Conservation (phyloP, 2,113 vertebrate genomes). For the Pavo muticus region DNA sequence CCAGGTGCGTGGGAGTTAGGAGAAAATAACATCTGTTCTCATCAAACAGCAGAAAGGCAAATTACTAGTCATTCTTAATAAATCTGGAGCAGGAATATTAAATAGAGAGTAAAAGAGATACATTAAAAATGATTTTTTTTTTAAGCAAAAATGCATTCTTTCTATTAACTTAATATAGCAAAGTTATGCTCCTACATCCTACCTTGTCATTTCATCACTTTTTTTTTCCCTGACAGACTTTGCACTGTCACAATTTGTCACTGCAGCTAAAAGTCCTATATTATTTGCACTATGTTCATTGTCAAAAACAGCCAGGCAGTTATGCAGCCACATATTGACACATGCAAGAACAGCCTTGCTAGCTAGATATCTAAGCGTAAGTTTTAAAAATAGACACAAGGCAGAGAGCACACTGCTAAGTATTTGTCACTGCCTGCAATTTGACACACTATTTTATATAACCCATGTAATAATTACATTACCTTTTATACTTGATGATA, state of each 20-base stretch:
- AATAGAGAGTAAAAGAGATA: background rate
- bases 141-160: background rate
- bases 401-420: background rate
- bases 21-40: conserved; percentile 72
- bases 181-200: background rate
- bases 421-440: background rate
- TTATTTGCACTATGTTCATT: background rate
- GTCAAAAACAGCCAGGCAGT: background rate
- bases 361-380: background rate
- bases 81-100: conserved; percentile 12
- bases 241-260: background rate
- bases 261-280: background rate
- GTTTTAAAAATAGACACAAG: background rate
- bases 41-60: conserved; percentile 52
- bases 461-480: background rate
- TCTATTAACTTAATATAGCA: background rate
- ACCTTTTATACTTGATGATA: background rate
- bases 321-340: background rate
- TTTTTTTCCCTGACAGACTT: background rate
- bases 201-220: background rate
- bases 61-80: conserved; percentile 60
- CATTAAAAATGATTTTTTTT: background rate
- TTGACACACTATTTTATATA: background rate
- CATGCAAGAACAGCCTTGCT: background rate
- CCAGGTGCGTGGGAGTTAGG: conserved; percentile 47